These are phyloP conservation scores for Anthoscopus minutus DNA, from an alignment of 2,113 vertebrate genomes.

Conservation along the genomic window DNA sequence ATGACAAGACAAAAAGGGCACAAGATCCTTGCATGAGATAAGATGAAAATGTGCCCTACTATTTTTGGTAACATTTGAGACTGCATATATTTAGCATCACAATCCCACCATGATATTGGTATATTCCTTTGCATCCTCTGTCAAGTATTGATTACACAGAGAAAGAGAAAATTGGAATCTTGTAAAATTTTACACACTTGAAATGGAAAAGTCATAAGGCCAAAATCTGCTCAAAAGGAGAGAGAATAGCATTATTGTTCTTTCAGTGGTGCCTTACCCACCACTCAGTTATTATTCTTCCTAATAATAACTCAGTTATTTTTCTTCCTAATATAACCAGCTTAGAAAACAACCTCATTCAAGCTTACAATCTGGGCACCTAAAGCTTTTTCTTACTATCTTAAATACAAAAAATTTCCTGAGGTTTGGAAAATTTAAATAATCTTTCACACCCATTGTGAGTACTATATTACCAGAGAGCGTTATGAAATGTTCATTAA, in stretches of 20 bases:
- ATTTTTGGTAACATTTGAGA: neutral
- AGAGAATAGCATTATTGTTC: neutral
- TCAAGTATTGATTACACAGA: neutral
- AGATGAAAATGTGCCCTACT: rapidly evolving
- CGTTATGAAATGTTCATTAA: neutral
- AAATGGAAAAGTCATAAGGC: neutral
- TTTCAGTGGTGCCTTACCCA: neutral
- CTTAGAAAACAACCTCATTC: neutral
- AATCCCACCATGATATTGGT: neutral
- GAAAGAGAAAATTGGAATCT: neutral
- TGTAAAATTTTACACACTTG: neutral
- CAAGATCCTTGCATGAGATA: neutral
- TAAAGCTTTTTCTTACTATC: neutral
- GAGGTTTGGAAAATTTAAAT: neutral
- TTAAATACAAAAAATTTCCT: neutral
- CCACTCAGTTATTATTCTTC: neutral
- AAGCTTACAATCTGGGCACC: neutral
- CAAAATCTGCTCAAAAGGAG: neutral
- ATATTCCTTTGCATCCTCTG: neutral
- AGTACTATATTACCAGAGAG: neutral
- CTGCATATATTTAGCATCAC: neutral
- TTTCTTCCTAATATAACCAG: neutral
- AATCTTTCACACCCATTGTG: neutral
- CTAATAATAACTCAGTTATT: neutral
- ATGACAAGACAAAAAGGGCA: neutral